phyloP scores from a whole-genome alignment of 2,888 invertebrate species.

The Monopis laevigella region DNA sequence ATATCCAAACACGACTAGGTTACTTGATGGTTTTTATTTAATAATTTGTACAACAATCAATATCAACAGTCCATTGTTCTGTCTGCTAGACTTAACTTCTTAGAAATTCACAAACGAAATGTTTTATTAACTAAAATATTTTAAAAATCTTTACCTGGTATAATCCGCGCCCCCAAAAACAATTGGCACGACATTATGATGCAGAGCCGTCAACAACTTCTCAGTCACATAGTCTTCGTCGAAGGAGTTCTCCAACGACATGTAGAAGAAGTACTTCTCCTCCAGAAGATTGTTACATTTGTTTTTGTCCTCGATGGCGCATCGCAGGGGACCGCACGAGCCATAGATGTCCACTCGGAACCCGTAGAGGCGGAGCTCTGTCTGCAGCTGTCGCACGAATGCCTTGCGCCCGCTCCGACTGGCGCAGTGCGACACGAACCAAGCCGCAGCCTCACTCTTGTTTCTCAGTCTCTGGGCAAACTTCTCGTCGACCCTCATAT shows the following conservation, averaged over 20 bases:
- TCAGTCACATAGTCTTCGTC: constrained; percentile 62
- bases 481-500: constrained; percentile 12
- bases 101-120: too few relatives aligned
- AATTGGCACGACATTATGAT: constrained; percentile 71
- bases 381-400: constrained; percentile 29
- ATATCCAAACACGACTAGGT: too few relatives aligned
- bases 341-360: constrained; percentile 63
- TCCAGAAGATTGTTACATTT: constrained; percentile 43
- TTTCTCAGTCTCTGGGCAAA: constrained; percentile 25
- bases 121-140: too few relatives aligned
- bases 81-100: too few relatives aligned
- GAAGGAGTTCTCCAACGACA: constrained; percentile 78
- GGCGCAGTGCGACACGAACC: constrained; percentile 50
- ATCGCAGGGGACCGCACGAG: constrained; percentile 47
- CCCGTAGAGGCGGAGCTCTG: constrained; percentile 28
- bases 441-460: constrained; percentile 49
- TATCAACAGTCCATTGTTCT: too few relatives aligned
- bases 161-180: constrained; percentile 76
- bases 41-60: too few relatives aligned
- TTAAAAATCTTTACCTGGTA: constrained; percentile 44
- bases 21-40: too few relatives aligned
- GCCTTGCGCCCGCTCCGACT: constrained; percentile 33
- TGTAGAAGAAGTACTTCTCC: constrained; percentile 75
- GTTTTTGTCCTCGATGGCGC: constrained; percentile 27
- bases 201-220: constrained; percentile 69